These are phyloP conservation scores for Mirounga angustirostris DNA, from an alignment of 2,113 vertebrate species.

Conservation along the genomic window DNA sequence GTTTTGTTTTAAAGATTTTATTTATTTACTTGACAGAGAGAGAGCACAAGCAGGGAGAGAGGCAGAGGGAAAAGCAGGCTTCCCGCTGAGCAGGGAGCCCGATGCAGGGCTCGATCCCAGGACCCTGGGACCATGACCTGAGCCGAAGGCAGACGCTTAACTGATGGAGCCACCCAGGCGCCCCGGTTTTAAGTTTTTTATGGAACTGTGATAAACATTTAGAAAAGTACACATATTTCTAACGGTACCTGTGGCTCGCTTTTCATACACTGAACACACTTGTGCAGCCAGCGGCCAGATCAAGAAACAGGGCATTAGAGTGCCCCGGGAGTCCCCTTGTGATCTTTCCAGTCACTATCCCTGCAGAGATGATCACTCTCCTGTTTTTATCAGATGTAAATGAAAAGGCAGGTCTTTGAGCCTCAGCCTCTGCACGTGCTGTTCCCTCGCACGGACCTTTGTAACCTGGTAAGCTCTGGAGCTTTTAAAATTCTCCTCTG, in stretches of 20 bases:
- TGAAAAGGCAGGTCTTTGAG: neutral
- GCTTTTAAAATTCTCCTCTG: neutral
- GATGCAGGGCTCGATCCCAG: too few species aligned
- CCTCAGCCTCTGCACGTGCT: neutral
- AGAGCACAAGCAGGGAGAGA: too few species aligned
- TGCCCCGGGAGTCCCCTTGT: rapidly evolving
- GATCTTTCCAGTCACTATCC: neutral
- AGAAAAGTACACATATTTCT: neutral
- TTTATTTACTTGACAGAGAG: too few species aligned
- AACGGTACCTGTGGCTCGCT: neutral
- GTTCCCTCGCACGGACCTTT: neutral
- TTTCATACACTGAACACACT: neutral
- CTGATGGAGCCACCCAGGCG: too few species aligned
- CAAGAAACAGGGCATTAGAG: neutral
- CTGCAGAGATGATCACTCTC: neutral
- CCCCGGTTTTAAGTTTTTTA: neutral
- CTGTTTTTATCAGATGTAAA: neutral
- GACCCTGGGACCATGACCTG: too few species aligned
- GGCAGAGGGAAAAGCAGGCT: too few species aligned
- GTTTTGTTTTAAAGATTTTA: too few species aligned
- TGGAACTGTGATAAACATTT: neutral
- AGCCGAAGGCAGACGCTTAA: too few species aligned
- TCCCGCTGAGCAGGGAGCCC: too few species aligned
- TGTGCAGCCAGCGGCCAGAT: neutral
- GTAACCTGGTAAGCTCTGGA: neutral